Evolutionary conservation across 2,797 vertebrate species (phyloP), one percentile per base, ranked within the genome.

Genomic region (Moxostoma hubbsi): DNA sequence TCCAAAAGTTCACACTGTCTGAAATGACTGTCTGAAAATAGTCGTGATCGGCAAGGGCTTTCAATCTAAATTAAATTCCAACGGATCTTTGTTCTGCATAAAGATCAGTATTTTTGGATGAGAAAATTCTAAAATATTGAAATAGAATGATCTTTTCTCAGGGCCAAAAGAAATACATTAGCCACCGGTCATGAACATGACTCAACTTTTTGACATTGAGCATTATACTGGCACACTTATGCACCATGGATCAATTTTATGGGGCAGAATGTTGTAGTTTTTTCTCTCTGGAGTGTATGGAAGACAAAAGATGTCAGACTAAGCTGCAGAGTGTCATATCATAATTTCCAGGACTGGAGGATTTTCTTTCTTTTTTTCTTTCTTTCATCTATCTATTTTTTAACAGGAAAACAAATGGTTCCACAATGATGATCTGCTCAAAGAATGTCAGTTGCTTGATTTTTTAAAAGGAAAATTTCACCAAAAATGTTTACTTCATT

Each of bases 241-340:
- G 18, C 24, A 77, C 16, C 65, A 18, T 77, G 18, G 65, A 59
- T 68, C 45, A 77, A 43, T 58, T 66, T 49, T 57, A 49, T 77
- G 55, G 61, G 55, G 64, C 47, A 68, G 46, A 51, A 61, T 61
- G 61, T 51, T 51, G 7, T 69, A 2, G 2, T 7, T 43, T 75
- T 64, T 77, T 50, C 18, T 50, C 18, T 45, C 12, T 64, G 46
- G 9, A 59, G 46, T 2, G 4, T 18, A 43, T n/a, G 15, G 64
- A 49, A 57, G 62, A 16, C 59, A 43, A 75, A 75, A 75, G 61
- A 65, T 64, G 50, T 54, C 73, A 65, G 50, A 46, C 59, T 54
- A 50, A 75, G 50, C 5, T 46, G n/a, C 51, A 46, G 36, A n/a
- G 43, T 55, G 36, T 55, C 61, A 61, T 18, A 62, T 24, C 36